Percentiles rank a stretch among this genome's conserved stretches.
These are phyloP conservation scores for Urosaurus nigricauda DNA, from an alignment of 2,797 vertebrate species.

Conservation along the genomic window DNA sequence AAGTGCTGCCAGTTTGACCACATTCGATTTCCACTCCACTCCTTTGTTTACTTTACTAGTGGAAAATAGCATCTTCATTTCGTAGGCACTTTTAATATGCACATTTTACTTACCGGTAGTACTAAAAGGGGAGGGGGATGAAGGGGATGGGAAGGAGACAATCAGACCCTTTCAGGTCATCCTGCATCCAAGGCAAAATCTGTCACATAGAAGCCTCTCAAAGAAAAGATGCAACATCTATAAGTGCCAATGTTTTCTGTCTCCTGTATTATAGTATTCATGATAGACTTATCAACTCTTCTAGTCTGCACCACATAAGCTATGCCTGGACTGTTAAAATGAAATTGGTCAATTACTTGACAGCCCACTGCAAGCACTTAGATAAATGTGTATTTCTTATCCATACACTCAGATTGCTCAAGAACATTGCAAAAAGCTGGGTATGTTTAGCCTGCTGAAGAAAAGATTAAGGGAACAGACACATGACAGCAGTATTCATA, in stretches of 20 bases:
- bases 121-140: background rate
- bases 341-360: background rate
- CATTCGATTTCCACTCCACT: background rate
- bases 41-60: background rate
- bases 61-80: background rate
- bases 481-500: background rate
- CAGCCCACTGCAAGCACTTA: background rate
- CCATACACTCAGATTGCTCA: background rate
- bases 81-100: background rate
- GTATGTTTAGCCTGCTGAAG: background rate
- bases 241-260: background rate
- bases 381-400: background rate
- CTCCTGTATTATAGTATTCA: background rate
- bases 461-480: background rate
- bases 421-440: background rate
- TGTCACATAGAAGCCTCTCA: background rate
- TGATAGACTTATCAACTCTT: too few relatives aligned
- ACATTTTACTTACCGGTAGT: background rate
- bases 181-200: background rate
- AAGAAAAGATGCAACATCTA: background rate
- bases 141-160: background rate
- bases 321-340: background rate
- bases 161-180: background rate
- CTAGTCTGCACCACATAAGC: background rate
- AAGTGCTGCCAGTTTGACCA: slow-evolving; percentile 33